phyloP scores from a whole-genome alignment of 2,113 vertebrate genomes.

The Zosterops hypoxanthus region DNA sequence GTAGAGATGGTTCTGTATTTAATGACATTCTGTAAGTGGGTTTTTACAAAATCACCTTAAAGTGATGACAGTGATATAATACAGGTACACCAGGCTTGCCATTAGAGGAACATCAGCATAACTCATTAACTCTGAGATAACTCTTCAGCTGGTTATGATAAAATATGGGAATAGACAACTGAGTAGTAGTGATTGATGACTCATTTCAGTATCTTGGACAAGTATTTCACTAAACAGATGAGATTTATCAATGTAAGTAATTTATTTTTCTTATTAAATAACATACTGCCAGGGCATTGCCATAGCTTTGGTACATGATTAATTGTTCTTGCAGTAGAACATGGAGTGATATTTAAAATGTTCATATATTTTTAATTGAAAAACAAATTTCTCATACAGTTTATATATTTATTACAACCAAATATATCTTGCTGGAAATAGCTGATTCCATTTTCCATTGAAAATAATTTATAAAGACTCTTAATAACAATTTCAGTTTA shows the following conservation, averaged over 20 bases:
- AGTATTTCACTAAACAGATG: constrained; percentile 18
- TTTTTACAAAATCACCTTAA: neutral
- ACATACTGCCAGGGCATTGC: neutral
- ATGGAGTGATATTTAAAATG: neutral
- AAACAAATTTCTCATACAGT: neutral
- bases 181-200: neutral
- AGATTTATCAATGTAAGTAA: neutral
- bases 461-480: neutral
- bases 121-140: neutral
- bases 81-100: neutral
- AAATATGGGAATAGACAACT: neutral
- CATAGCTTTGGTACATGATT: neutral
- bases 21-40: neutral
- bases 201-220: constrained; percentile 14
- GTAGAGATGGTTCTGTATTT: neutral
- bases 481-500: neutral
- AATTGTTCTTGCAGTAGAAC: neutral
- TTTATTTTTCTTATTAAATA: neutral
- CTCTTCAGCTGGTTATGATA: neutral
- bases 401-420: constrained; percentile 5
- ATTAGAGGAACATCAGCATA: neutral
- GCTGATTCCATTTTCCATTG: neutral
- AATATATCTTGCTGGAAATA: neutral
- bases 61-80: neutral
- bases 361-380: neutral